These are phyloP conservation scores for Lethrus apterus DNA, from an alignment of 1,140 invertebrate genomes.

Conservation along the genomic window DNA sequence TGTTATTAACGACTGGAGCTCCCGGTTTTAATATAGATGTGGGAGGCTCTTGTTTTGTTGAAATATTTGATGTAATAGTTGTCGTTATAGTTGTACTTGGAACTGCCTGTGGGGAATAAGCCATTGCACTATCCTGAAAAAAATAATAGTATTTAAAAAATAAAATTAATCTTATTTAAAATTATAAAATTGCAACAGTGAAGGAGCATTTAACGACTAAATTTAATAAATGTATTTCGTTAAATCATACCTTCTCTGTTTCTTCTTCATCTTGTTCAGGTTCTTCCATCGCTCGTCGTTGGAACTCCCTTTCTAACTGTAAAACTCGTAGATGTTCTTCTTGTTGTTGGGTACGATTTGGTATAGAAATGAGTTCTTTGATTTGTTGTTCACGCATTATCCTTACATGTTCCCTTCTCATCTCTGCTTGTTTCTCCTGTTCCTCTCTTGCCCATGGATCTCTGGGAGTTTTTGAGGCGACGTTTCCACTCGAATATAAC, in stretches of 20 bases:
- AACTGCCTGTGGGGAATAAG: slow-evolving; percentile 5
- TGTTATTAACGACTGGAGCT: slow-evolving; percentile 10
- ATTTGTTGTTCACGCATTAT: slow-evolving; percentile 70
- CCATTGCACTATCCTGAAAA: slow-evolving; percentile 31
- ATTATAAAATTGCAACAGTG: background rate
- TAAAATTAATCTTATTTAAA: background rate
- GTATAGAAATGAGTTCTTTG: slow-evolving; percentile 58
- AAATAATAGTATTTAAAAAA: background rate
- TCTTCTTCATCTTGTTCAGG: slow-evolving; percentile 73
- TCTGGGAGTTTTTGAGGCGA: slow-evolving; percentile 38
- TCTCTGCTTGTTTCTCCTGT: slow-evolving; percentile 70
- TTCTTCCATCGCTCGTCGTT: slow-evolving; percentile 72
- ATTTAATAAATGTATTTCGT: background rate
- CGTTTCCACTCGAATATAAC: slow-evolving; percentile 50
- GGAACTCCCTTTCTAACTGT: slow-evolving; percentile 80
- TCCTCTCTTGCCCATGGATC: slow-evolving; percentile 88
- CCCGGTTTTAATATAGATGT: slow-evolving; percentile 37
- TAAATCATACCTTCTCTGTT: slow-evolving; percentile 40
- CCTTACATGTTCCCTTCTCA: slow-evolving; percentile 53
- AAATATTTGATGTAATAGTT: slow-evolving; percentile 17
- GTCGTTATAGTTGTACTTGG: slow-evolving; percentile 5
- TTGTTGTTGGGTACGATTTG: slow-evolving; percentile 66
- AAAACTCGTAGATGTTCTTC: slow-evolving; percentile 80
- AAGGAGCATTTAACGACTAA: background rate
- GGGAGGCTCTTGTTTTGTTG: slow-evolving; percentile 30